phyloP scores from a whole-genome alignment of 2,797 vertebrate species.

The Dermochelys coriacea region DNA sequence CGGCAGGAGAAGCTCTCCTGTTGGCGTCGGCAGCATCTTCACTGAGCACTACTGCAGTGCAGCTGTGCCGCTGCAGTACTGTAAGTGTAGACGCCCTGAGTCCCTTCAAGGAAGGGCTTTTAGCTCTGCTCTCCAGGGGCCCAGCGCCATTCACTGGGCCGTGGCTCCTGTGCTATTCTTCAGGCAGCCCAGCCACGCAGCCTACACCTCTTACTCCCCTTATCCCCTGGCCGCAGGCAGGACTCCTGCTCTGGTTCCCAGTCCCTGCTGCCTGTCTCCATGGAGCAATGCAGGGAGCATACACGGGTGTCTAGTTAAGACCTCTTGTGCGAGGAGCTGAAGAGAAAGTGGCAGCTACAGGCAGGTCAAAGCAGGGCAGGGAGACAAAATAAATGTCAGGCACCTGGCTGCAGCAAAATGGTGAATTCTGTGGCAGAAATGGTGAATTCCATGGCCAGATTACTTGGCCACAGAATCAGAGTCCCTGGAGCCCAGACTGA shows the following conservation, averaged over 20 bases:
- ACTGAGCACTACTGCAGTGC: too few relatives aligned
- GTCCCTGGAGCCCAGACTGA: not conserved
- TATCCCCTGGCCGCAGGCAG: not conserved
- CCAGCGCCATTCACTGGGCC: not conserved
- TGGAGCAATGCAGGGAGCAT: not conserved
- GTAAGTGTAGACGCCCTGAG: too few relatives aligned
- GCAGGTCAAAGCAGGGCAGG: not conserved
- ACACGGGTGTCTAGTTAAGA: not conserved
- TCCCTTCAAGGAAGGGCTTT: not conserved
- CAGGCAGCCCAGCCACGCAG: too few relatives aligned
- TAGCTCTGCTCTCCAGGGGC: not conserved
- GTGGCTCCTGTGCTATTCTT: too few relatives aligned
- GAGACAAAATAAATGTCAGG: not conserved
- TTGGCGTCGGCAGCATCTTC: too few relatives aligned
- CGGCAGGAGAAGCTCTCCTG: too few relatives aligned
- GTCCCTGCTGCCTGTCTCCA: too few relatives aligned
- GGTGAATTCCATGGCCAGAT: not conserved
- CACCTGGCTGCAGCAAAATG: not conserved
- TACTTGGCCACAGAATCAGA: not conserved
- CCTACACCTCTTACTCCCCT: not conserved
- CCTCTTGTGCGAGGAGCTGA: not conserved
- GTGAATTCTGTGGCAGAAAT: not conserved
- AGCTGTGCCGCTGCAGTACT: too few relatives aligned
- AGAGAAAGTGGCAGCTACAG: not conserved
- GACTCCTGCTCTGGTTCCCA: not conserved